A percentile compares a stretch with the other conserved stretches of the same genome.
phyloP scores from a whole-genome alignment of 2,797 vertebrate species.

The Coregonus sp. region DNA sequence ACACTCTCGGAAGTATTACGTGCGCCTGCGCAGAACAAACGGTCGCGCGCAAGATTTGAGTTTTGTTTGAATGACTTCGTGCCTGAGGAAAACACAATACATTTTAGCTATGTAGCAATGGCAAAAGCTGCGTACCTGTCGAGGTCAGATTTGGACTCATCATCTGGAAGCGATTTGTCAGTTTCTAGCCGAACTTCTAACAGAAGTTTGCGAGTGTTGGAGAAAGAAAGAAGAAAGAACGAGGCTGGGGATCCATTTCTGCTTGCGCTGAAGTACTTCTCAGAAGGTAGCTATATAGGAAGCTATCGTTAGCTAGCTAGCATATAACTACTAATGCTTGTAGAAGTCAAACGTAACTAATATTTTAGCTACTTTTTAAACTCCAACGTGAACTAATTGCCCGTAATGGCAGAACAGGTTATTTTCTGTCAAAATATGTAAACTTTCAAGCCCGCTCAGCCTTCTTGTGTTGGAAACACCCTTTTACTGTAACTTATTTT shows the following conservation, averaged over 20 bases:
- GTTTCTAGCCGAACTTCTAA: constrained; percentile 49
- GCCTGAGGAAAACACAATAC: neutral
- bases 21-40: constrained; percentile 75
- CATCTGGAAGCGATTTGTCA: constrained; percentile 43
- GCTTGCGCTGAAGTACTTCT: constrained; percentile 70
- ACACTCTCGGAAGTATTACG: constrained; percentile 21
- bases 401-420: neutral
- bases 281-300: constrained; percentile 62
- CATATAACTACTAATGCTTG: neutral
- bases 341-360: no score
- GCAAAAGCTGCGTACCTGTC: constrained; percentile 43
- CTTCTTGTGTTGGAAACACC: neutral
- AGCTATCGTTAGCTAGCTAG: constrained; percentile 52
- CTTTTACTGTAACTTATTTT: neutral
- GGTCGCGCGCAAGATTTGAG: constrained; percentile 77
- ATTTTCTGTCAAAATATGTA: neutral
- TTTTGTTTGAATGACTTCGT: constrained; percentile 68
- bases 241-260: constrained; percentile 66
- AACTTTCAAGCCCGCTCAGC: neutral
- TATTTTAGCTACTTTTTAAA: neutral
- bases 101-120: constrained; percentile 75
- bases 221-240: constrained; percentile 63
- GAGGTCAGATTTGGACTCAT: constrained; percentile 34
- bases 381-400: no score
- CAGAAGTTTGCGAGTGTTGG: constrained; percentile 70